Evolutionary conservation across 2,113 vertebrate genomes (phyloP).

Genomic region (Hippotragus niger): DNA sequence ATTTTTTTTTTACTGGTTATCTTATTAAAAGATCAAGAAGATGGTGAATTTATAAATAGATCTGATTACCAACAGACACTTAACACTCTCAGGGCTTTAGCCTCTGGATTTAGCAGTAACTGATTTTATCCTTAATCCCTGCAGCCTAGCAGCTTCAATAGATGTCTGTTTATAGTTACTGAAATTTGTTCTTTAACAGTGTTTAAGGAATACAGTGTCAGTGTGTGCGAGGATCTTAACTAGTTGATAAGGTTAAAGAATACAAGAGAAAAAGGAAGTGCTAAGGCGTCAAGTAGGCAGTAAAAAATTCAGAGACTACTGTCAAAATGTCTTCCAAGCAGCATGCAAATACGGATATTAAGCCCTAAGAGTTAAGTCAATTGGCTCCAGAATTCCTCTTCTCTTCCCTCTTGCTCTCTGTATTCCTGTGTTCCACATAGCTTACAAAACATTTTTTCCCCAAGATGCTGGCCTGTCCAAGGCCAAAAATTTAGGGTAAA

Average conservation of each 20-base stretch:
- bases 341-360: not conserved
- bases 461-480: not conserved
- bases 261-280: not conserved
- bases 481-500: not conserved
- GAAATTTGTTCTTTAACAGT: conserved; percentile 10
- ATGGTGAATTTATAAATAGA: conserved; percentile 55
- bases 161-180: conserved; percentile 31
- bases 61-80: not conserved
- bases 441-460: not conserved
- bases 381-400: not conserved
- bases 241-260: not conserved
- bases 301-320: not conserved
- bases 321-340: not conserved
- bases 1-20: not conserved
- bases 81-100: conserved; percentile 25
- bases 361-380: not conserved
- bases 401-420: not conserved
- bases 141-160: not conserved
- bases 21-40: conserved; percentile 48
- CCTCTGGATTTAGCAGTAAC: conserved; percentile 3
- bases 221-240: not conserved
- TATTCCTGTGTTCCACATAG: not conserved
- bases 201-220: not conserved
- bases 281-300: not conserved
- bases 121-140: conserved; percentile 29